Base-by-base conservation (phyloP, 30 jellyfish, hydroid and myxozoan species). In the Hydra vulgaris region DNA sequence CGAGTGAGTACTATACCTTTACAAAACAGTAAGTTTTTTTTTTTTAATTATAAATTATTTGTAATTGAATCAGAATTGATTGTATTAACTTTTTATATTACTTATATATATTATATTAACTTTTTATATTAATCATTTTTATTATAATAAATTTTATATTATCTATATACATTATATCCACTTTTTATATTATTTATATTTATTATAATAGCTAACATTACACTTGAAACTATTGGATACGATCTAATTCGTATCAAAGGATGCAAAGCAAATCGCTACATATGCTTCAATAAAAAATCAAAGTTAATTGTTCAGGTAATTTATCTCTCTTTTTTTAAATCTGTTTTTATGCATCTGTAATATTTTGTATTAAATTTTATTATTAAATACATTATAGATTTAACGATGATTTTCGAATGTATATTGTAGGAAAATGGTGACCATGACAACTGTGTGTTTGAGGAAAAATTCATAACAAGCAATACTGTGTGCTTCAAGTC, bases 191-290 rank as follows among this genome's bases (percentile, higher is more conserved):
- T n/a, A n/a, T n/a, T n/a, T n/a, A n/a, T n/a, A n/a, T n/a, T n/a
- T n/a, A n/a, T n/a, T n/a, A n/a, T n/a, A n/a, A n/a, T 20, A 74
- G 82, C 71, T 52, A 74, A 25, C 17, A 24, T 74, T 8, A 24
- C 40, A 17, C 4, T 74, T 15, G 82, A 74, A 52, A 23, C 82
- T 0, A 66, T 74, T 21, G 82, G 82, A 1, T 74, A 24, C 68
- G 74, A 66, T 18, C 54, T 18, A 24, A 74, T 74, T 24, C 82
- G 82, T 17, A 24, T 74, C 69, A 74, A 74, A 66, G 82, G 82
- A 24, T 55, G 40, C 1, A 66, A 24, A 24, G 69, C 82, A 0
- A 52, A 74, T 16, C 69, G 82, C 16, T 74, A 74, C 25, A 21
- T 74, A 55, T 74, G 82, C 71, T 74, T 74, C 75, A 24, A 74